Percentiles rank a stretch among this genome's conserved stretches.
Evolutionary conservation across 2,888 invertebrate genomes (phyloP).

Genomic region (Drosophila algonquin): DNA sequence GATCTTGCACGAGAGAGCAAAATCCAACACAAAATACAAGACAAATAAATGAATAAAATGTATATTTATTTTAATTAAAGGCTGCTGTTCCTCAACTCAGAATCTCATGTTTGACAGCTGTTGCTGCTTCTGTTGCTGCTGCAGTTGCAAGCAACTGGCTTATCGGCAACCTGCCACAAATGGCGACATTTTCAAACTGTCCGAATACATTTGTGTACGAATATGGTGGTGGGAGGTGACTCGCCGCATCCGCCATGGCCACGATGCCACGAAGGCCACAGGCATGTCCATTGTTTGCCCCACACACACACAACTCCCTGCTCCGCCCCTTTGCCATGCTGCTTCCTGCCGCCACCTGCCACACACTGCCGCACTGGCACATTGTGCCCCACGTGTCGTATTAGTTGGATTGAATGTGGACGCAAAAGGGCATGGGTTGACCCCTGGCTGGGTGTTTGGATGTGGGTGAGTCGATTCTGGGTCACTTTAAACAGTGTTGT

Average conservation of each 20-base stretch:
- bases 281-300: slow-evolving; percentile 49
- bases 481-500: slow-evolving; percentile 71
- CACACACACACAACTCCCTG: slow-evolving; percentile 58
- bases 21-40: not conserved
- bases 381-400: slow-evolving; percentile 68
- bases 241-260: slow-evolving; percentile 45
- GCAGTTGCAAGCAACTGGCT: slow-evolving; percentile 41
- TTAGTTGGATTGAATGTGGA: slow-evolving; percentile 63
- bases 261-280: slow-evolving; percentile 24
- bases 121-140: slow-evolving; percentile 23
- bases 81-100: slow-evolving; percentile 15
- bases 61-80: slow-evolving; percentile 43
- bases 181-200: slow-evolving; percentile 41
- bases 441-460: slow-evolving; percentile 4
- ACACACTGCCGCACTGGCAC: slow-evolving; percentile 9
- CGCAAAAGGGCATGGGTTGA: slow-evolving; percentile 37
- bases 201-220: slow-evolving; percentile 26
- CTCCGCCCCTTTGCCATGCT: slow-evolving; percentile 6
- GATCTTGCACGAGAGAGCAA: not conserved
- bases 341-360: slow-evolving; percentile 19
- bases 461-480: slow-evolving; percentile 58
- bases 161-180: slow-evolving; percentile 59
- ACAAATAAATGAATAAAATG: slow-evolving; percentile 4
- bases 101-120: slow-evolving; percentile 1
- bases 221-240: slow-evolving; percentile 19